These are phyloP conservation scores for Noctua fimbriata DNA, from an alignment of 2,888 invertebrate genomes.

Conservation along the genomic window DNA sequence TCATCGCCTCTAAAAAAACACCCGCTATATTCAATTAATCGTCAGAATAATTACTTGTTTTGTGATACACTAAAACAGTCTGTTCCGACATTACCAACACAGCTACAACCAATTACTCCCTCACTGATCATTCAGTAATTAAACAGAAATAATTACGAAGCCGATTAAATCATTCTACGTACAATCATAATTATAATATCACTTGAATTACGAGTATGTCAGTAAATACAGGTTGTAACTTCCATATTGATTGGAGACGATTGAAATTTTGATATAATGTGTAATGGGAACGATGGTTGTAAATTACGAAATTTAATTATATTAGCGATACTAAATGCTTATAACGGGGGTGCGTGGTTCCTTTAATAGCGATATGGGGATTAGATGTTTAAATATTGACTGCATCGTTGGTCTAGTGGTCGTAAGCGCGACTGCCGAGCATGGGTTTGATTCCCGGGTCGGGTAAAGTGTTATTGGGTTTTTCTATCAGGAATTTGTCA, in stretches of 20 bases:
- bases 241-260: slow-evolving; percentile 25
- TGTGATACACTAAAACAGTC: not conserved
- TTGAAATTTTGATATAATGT: slow-evolving; percentile 41
- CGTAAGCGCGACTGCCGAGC: not conserved
- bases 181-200: not conserved
- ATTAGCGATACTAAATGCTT: slow-evolving; percentile 56
- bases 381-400: not conserved
- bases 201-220: not conserved
- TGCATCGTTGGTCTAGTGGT: not conserved
- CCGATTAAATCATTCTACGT: not conserved
- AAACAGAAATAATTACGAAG: not conserved
- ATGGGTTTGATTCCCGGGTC: not conserved
- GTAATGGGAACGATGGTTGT: slow-evolving; percentile 42
- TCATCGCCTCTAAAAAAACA: not conserved
- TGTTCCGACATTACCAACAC: not conserved
- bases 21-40: not conserved
- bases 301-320: slow-evolving; percentile 60
- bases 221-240: not conserved
- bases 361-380: slow-evolving; percentile 30
- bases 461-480: not conserved
- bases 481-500: not conserved
- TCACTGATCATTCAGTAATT: not conserved
- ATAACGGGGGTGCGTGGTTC: slow-evolving; percentile 35
- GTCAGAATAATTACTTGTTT: not conserved
- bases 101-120: not conserved